Evolutionary conservation across 2,888 invertebrate genomes (phyloP).

Genomic region (Morinoia aosen): DNA sequence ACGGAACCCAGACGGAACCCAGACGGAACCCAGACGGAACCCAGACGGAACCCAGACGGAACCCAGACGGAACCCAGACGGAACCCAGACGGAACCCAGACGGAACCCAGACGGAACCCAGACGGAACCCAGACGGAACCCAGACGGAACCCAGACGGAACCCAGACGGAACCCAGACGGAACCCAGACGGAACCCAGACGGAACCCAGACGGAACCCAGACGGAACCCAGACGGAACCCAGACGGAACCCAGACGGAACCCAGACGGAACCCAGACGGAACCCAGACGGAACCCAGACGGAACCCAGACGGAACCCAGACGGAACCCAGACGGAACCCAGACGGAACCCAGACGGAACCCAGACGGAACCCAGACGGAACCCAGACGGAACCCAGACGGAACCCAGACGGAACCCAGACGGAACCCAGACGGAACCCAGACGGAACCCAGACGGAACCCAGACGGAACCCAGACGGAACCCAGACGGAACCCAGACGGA

Average conservation of each 20-base stretch:
- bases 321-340: neutral
- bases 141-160: too few relatives aligned
- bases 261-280: neutral
- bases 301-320: neutral
- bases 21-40: neutral
- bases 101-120: neutral
- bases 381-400: too few relatives aligned
- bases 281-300: too few relatives aligned
- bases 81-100: too few relatives aligned
- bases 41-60: neutral
- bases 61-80: neutral
- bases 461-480: neutral
- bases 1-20: neutral
- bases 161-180: neutral
- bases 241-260: too few relatives aligned
- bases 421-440: neutral
- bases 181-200: too few relatives aligned
- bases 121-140: neutral
- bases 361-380: neutral
- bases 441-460: too few relatives aligned
- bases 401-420: neutral
- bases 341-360: too few relatives aligned
- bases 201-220: neutral
- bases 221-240: neutral
- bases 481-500: too few relatives aligned